Evolutionary conservation across 2,113 vertebrate species (phyloP).

Genomic region (Zeus faber): DNA sequence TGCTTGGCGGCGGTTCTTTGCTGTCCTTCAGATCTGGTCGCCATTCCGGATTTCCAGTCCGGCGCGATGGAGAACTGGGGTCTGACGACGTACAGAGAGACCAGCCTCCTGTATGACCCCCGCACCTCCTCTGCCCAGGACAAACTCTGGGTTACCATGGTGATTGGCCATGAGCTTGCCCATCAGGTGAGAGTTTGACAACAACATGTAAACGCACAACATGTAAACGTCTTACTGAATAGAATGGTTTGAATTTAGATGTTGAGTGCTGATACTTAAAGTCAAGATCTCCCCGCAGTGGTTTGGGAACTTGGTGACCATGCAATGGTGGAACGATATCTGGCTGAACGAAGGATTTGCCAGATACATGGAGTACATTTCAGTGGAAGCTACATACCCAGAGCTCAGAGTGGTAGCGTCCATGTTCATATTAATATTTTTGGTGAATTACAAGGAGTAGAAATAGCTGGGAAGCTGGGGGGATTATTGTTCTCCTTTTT

Average conservation of each 20-base stretch:
- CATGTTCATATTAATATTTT: neutral
- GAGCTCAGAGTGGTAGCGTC: slow-evolving; percentile 65
- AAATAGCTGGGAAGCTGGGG: neutral
- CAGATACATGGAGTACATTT: slow-evolving; percentile 74
- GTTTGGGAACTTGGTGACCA: slow-evolving; percentile 77
- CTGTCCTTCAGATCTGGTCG: slow-evolving; percentile 67
- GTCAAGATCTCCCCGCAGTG: slow-evolving; percentile 49
- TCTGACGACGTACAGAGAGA: slow-evolving; percentile 74
- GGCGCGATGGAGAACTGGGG: slow-evolving; percentile 81
- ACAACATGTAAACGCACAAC: neutral
- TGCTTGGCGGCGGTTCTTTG: neutral
- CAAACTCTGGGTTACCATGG: slow-evolving; percentile 73
- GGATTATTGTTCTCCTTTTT: slow-evolving; percentile 16
- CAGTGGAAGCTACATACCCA: slow-evolving; percentile 68
- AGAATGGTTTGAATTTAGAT: neutral
- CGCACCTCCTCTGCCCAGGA: slow-evolving; percentile 63
- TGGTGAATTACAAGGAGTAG: neutral
- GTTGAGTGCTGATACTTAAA: neutral
- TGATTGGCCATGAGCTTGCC: slow-evolving; percentile 73
- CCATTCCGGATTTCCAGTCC: slow-evolving; percentile 71
- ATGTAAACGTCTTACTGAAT: neutral
- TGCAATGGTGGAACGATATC: slow-evolving; percentile 75
- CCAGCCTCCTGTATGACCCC: slow-evolving; percentile 70
- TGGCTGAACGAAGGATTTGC: slow-evolving; percentile 77
- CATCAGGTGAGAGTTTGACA: slow-evolving; percentile 62